Conservation (phyloP, 2,113 vertebrate genomes). For the Synchiropus splendidus region DNA sequence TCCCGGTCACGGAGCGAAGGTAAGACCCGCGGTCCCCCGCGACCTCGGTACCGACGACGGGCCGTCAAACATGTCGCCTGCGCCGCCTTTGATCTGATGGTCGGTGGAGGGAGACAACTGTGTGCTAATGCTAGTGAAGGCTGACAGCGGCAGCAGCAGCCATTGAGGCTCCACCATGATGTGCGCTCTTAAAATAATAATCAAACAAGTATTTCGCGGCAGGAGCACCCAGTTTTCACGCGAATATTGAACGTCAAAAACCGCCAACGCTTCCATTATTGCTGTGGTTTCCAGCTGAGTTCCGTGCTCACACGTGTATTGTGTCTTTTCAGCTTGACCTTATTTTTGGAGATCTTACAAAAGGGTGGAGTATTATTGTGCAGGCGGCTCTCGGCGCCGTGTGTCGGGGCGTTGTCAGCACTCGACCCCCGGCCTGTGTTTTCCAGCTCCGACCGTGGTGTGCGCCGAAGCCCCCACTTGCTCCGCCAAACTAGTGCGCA, state of each 20-base stretch:
- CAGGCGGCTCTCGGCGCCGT: not conserved
- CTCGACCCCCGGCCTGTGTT: constrained; percentile 20
- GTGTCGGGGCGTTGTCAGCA: not conserved
- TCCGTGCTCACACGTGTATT: constrained; percentile 40
- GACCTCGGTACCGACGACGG: not conserved
- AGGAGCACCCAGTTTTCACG: too few relatives aligned
- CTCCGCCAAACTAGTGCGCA: constrained; percentile 28
- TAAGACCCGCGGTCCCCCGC: constrained; percentile 27
- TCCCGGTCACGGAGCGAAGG: constrained; percentile 41
- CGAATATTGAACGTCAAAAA: too few relatives aligned
- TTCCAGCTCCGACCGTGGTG: constrained; percentile 4
- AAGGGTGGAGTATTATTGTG: not conserved
- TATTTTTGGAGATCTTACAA: too few relatives aligned
- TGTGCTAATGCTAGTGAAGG: constrained; percentile 43
- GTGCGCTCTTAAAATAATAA: constrained; percentile 4
- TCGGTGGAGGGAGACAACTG: constrained; percentile 7
- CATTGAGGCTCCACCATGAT: constrained; percentile 65
- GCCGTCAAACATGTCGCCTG: not conserved
- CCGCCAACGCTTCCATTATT: too few relatives aligned
- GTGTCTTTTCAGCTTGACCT: constrained; percentile 3
- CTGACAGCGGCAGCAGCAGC: constrained; percentile 55
- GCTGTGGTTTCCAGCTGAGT: too few relatives aligned
- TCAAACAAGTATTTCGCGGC: not conserved
- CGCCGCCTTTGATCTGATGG: not conserved
- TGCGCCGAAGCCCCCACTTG: constrained; percentile 18